Evolutionary conservation across 1,140 invertebrate species (phyloP).

Genomic region (Tetramorium parvispinum): DNA sequence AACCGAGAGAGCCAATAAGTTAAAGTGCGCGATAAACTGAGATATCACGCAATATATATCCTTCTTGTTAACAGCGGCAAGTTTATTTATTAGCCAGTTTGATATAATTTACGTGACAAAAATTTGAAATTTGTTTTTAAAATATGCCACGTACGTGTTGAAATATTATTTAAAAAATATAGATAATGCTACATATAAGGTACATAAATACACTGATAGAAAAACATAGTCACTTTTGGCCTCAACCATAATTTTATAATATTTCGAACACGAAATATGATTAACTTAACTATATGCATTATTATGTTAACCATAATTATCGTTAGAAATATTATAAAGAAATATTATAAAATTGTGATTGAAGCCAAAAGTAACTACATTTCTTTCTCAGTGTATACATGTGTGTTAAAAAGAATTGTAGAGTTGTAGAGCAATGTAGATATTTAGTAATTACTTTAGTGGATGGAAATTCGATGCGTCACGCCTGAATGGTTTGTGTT

Average conservation of each 20-base stretch:
- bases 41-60: not conserved
- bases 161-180: not conserved
- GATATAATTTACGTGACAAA: not conserved
- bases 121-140: not conserved
- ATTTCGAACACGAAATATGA: too few relatives aligned
- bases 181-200: too few relatives aligned
- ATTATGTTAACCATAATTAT: too few relatives aligned
- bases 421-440: not conserved
- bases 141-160: not conserved
- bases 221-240: too few relatives aligned
- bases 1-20: constrained; percentile 5
- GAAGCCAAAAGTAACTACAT: too few relatives aligned
- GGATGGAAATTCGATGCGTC: not conserved
- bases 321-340: too few relatives aligned
- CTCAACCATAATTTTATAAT: too few relatives aligned
- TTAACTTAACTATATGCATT: too few relatives aligned
- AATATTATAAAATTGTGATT: too few relatives aligned
- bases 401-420: not conserved
- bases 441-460: constrained; percentile 18
- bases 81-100: not conserved
- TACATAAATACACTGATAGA: too few relatives aligned
- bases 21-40: not conserved
- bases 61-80: not conserved
- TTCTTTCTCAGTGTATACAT: too few relatives aligned
- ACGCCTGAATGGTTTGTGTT: not conserved